A percentile compares a stretch with the other conserved stretches of the same genome.
Conservation (phyloP, 2,888 invertebrate genomes). For the Cecidostiba fungosa region DNA sequence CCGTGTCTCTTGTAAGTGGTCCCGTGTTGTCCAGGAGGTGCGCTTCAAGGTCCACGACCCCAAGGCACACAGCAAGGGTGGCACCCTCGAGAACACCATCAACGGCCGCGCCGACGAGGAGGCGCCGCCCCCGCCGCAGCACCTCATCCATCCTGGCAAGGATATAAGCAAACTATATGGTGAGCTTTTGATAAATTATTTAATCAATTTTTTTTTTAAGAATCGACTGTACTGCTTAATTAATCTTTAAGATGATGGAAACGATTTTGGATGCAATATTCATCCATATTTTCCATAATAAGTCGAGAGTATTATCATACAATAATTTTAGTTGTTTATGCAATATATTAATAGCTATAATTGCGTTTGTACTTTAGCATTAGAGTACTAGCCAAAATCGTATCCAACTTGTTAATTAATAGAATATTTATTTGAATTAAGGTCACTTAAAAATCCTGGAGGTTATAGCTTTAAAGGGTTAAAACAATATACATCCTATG, state of each 20-base stretch:
- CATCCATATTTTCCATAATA: background rate
- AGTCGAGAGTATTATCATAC: too few species aligned
- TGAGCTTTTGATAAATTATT: constrained; percentile 64
- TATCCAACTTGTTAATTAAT: constrained; percentile 19
- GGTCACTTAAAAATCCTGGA: constrained; percentile 51
- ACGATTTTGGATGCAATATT: constrained; percentile 15
- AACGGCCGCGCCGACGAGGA: constrained; percentile 88
- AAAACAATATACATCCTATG: constrained; percentile 8
- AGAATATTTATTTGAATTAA: constrained; percentile 12
- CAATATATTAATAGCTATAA: background rate
- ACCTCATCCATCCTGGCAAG: constrained; percentile 93
- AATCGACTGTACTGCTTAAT: background rate
- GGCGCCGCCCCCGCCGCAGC: constrained; percentile 86
- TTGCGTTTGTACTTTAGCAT: background rate
- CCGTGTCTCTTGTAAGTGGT: constrained; percentile 82
- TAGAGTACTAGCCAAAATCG: constrained; percentile 16
- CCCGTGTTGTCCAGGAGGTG: constrained; percentile 90
- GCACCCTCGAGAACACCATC: constrained; percentile 94
- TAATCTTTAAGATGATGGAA: background rate
- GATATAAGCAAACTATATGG: constrained; percentile 94
- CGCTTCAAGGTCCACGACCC: constrained; percentile 97
- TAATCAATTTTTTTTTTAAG: background rate
- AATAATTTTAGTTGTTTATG: background rate
- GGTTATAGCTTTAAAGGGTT: constrained; percentile 29
- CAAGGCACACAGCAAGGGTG: constrained; percentile 95